Percentiles rank a stretch among this genome's conserved stretches.
Evolutionary conservation across 1,140 invertebrate genomes (phyloP).

Genomic region (Drosophila trapezifrons): DNA sequence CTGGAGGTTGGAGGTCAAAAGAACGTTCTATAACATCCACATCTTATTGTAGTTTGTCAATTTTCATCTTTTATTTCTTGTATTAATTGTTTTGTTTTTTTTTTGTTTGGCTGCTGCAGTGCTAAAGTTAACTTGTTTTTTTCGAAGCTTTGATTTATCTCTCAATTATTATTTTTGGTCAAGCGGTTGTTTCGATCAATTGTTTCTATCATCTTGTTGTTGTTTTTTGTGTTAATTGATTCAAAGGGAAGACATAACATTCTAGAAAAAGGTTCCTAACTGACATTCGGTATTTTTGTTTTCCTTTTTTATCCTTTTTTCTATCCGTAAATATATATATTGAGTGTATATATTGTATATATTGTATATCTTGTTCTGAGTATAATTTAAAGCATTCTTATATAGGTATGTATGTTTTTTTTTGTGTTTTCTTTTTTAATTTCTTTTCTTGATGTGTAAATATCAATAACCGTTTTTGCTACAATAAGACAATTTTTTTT

Average conservation of each 20-base stretch:
- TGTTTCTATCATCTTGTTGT: constrained; percentile 41
- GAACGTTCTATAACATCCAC: constrained; percentile 21
- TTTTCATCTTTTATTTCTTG: constrained; percentile 13
- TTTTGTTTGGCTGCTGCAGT: constrained; percentile 41
- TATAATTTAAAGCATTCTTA: constrained; percentile 72
- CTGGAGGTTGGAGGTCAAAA: constrained; percentile 38
- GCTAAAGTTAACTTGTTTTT: constrained; percentile 49
- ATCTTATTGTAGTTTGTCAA: constrained; percentile 49
- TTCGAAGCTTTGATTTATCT: constrained; percentile 41
- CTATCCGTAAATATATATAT: constrained; percentile 54
- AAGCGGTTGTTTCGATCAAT: constrained; percentile 45
- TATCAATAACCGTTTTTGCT: constrained; percentile 76
- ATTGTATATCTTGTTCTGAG: constrained; percentile 44
- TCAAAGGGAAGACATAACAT: constrained; percentile 82
- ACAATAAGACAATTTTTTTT: constrained; percentile 65
- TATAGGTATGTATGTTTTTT: constrained; percentile 48
- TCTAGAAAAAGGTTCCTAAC: constrained; percentile 78
- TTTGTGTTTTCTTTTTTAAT: constrained; percentile 16
- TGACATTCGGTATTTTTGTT: constrained; percentile 60
- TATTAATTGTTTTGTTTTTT: neutral
- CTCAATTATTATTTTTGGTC: constrained; percentile 43
- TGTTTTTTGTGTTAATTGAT: constrained; percentile 65
- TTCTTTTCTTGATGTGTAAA: constrained; percentile 69
- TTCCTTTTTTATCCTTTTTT: neutral
- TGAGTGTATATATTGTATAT: constrained; percentile 71